Evolutionary conservation across 2,888 invertebrate genomes (phyloP).

Genomic region (Erebia ligea): DNA sequence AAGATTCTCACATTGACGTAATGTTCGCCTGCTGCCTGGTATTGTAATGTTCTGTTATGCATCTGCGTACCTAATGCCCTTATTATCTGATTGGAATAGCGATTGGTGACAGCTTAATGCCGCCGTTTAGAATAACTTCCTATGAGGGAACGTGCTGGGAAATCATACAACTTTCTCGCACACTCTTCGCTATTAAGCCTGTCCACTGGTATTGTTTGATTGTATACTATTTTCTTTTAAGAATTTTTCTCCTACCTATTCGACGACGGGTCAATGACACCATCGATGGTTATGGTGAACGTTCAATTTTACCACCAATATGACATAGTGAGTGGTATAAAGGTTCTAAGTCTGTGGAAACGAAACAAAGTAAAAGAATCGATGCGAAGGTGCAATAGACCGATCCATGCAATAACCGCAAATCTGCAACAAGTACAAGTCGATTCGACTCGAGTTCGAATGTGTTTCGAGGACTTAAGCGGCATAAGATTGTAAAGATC

Average conservation of each 20-base stretch:
- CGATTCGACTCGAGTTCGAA: too few relatives aligned
- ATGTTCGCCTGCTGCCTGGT: not conserved
- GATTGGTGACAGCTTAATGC: constrained; percentile 28
- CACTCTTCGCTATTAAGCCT: not conserved
- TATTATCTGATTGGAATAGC: constrained; percentile 42
- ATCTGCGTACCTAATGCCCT: constrained; percentile 39
- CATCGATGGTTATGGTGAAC: not conserved
- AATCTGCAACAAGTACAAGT: too few relatives aligned
- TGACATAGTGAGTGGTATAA: too few relatives aligned
- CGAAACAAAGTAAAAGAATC: too few relatives aligned
- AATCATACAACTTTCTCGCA: constrained; percentile 19
- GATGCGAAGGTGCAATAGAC: too few relatives aligned
- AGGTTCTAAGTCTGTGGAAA: too few relatives aligned
- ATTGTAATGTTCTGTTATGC: constrained; percentile 1
- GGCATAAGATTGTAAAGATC: too few relatives aligned
- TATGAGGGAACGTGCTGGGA: constrained; percentile 12
- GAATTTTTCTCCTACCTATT: not conserved
- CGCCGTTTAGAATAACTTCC: constrained; percentile 32
- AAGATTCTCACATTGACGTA: not conserved
- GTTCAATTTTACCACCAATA: too few relatives aligned
- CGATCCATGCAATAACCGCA: too few relatives aligned
- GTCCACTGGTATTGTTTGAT: not conserved
- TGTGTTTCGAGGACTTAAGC: too few relatives aligned
- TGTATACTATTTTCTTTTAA: not conserved
- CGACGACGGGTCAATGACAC: too few relatives aligned